Evolutionary conservation across 2,113 vertebrate genomes (phyloP).

Genomic region (Dasyornis broadbenti): DNA sequence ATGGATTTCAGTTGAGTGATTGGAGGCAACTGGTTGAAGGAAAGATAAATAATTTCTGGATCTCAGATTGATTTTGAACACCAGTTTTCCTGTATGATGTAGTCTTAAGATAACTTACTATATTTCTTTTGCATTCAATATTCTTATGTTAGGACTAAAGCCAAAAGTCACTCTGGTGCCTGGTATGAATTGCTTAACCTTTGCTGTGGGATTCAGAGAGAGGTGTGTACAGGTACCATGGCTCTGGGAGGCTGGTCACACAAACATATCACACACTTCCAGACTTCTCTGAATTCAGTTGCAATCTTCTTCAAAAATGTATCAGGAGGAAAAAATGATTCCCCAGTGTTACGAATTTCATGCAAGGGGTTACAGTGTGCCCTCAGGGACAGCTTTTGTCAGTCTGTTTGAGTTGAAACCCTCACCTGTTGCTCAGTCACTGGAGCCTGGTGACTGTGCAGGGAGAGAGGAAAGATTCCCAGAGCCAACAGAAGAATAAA

Average conservation of each 20-base stretch:
- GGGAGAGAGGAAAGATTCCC: background rate
- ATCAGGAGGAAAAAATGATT: background rate
- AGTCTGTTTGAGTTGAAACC: background rate
- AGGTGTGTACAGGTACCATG: rapidly evolving
- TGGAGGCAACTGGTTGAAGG: background rate
- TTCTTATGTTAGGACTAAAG: background rate
- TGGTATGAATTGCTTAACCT: background rate
- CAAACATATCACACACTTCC: background rate
- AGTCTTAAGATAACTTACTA: background rate
- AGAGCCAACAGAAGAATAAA: background rate
- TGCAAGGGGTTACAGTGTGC: background rate
- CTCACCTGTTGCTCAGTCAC: background rate
- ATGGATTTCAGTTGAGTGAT: background rate
- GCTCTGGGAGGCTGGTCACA: background rate
- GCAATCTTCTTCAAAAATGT: background rate
- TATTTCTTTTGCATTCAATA: background rate
- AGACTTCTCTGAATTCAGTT: background rate
- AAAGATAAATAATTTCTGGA: background rate
- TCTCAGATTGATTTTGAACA: background rate
- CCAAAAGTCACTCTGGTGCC: background rate
- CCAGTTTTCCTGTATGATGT: background rate
- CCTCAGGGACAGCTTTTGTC: background rate
- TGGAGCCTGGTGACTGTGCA: background rate
- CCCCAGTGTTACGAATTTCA: background rate
- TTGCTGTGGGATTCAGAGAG: background rate